Conservation (phyloP, 2,797 vertebrate species). For the Paratrypauchen microcephalus region DNA sequence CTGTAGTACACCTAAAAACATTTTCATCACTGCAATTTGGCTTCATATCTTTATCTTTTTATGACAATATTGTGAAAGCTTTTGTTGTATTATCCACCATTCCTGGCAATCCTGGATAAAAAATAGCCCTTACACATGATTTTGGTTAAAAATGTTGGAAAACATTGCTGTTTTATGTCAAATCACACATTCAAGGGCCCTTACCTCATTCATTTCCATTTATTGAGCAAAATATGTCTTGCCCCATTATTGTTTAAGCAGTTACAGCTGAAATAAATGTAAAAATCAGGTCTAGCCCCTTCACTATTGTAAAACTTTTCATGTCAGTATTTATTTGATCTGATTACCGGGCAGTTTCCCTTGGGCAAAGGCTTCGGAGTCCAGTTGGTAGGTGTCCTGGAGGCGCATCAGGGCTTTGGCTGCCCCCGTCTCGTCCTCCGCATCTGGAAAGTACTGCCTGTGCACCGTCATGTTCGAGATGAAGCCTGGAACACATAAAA, state of each 20-base stretch:
- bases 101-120: background rate
- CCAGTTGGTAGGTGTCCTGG: constrained; percentile 95
- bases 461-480: constrained; percentile 92
- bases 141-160: background rate
- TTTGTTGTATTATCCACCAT: background rate
- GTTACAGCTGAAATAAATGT: no score
- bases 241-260: no score
- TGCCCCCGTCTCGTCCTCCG: constrained; percentile 91
- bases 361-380: constrained; percentile 88
- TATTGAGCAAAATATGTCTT: no score
- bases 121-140: background rate
- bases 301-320: background rate
- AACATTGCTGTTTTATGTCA: background rate
- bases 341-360: constrained; percentile 88
- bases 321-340: background rate
- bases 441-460: constrained; percentile 90
- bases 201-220: no score
- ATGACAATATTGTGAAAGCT: background rate
- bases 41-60: no score
- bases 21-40: no score
- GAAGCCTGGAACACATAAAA: constrained; percentile 78
- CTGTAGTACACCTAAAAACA: no score
- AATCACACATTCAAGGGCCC: background rate
- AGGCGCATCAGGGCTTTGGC: constrained; percentile 95
- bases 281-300: no score